Percentiles rank a stretch among this genome's conserved stretches.
Conservation (phyloP, 2,797 vertebrate species). For the Sphenopsis melanotis region DNA sequence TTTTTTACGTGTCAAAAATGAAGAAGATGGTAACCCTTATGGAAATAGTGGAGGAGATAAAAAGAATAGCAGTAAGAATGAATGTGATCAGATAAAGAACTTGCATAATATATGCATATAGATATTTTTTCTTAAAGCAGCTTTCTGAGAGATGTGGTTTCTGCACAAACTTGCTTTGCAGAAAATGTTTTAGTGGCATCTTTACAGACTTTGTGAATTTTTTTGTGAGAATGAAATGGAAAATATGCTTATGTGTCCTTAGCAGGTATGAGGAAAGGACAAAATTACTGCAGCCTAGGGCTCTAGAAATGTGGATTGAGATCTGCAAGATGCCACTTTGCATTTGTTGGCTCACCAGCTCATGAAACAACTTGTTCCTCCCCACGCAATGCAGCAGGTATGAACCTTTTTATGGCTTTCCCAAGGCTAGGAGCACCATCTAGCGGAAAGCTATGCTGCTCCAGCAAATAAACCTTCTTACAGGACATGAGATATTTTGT, state of each 20-base stretch:
- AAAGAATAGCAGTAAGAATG: not conserved
- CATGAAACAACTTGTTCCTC: not conserved
- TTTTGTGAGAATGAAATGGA: not conserved
- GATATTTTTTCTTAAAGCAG: not conserved
- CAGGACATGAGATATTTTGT: not conserved
- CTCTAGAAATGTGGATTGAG: not conserved
- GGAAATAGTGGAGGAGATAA: not conserved
- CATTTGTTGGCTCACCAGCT: not conserved
- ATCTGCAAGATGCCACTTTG: not conserved
- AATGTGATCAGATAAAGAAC: not conserved
- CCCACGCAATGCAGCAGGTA: not conserved
- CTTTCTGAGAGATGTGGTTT: not conserved
- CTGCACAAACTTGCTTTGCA: not conserved
- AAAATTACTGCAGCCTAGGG: not conserved
- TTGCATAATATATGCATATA: not conserved
- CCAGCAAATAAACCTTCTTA: not conserved
- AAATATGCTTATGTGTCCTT: not conserved
- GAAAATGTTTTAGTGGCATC: not conserved
- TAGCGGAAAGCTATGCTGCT: not conserved
- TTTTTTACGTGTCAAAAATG: not conserved
- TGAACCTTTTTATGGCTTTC: not conserved
- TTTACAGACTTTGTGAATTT: not conserved
- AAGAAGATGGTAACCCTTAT: not conserved
- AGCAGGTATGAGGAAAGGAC: not conserved
- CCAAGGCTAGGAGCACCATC: slow-evolving; percentile 43